Evolutionary conservation across 2,888 invertebrate species (phyloP), one percentile per base, ranked within the genome.

Genomic region (Agrochola litura): DNA sequence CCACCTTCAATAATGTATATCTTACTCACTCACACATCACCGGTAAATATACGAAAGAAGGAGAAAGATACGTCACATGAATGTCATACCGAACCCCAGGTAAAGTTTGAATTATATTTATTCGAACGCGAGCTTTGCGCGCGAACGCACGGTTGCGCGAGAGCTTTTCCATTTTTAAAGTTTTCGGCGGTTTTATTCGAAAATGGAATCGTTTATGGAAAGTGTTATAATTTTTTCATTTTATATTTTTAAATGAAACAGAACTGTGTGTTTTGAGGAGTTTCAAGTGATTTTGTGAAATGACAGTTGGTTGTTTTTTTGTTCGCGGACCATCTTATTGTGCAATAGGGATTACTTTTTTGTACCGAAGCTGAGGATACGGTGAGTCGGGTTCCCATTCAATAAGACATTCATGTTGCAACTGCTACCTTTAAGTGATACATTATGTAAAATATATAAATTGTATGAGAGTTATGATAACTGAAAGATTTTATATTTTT

Each of bases 41-140:
- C 22, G 52, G 66, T 22, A 25, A 43, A 6, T 10, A 63, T 52
- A 37, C 0, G 91, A 69, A 70, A 60, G 90, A 96, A 79, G 79
- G 93, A 89, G 94, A 94, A 64, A 86, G 77, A 77, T 64, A 65
- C 88, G 87, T 89, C 91, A 93, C 90, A 92, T 92, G 91, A 94
- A 94, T 92, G 93, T 94, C 93, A 93, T 91, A 91, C 89, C 86
- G 92, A 65, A 90, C 93, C 94, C 94, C 96, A 96, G 95, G 96
- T 96, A 94, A 92, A 91, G 89, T 88, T 92, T 89, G 86, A 91
- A 90, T 91, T 91, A 90, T 89, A 93, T 92, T 92, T 95, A 96
- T 95, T 96, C 95, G 94, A 94, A 94, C 94, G 94, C 94, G 92
- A 93, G 93, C 96, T 94, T 95, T 94, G 92, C 95, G 96, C 96